These are phyloP conservation scores for Dufourea novaeangliae DNA, from an alignment of 1,140 invertebrate genomes.

Conservation along the genomic window DNA sequence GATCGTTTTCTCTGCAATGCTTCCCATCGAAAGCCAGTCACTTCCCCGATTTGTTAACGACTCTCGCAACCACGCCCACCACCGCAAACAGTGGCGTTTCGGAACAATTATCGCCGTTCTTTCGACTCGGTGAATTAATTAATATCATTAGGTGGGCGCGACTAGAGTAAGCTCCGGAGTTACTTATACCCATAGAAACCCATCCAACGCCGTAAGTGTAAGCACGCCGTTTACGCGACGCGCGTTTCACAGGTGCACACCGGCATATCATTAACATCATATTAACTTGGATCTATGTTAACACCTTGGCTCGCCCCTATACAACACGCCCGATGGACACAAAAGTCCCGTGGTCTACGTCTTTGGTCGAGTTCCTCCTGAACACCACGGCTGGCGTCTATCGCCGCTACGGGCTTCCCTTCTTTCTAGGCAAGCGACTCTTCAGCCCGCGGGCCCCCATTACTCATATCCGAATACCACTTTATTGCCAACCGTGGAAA, in stretches of 20 bases:
- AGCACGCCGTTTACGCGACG: not conserved
- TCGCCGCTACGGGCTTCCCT: not conserved
- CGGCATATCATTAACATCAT: slow-evolving; percentile 32
- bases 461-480: slow-evolving; percentile 4
- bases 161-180: slow-evolving; percentile 16
- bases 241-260: not conserved
- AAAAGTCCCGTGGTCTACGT: not conserved
- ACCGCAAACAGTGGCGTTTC: not conserved
- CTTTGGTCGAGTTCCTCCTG: too few species aligned
- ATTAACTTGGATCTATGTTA: slow-evolving; percentile 25
- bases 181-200: not conserved
- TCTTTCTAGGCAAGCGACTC: too few species aligned
- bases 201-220: not conserved
- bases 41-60: not conserved
- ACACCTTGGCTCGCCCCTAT: slow-evolving; percentile 19
- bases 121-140: slow-evolving; percentile 20
- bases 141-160: slow-evolving; percentile 24
- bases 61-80: not conserved
- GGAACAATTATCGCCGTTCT: slow-evolving; percentile 3
- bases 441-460: slow-evolving; percentile 1
- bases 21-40: not conserved
- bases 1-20: not conserved
- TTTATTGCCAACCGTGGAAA: slow-evolving; percentile 19
- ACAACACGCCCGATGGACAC: not conserved
- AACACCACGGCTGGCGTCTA: too few species aligned